phyloP scores from a whole-genome alignment of 64 coral and sea anemone species.

The Stylophora pistillata region DNA sequence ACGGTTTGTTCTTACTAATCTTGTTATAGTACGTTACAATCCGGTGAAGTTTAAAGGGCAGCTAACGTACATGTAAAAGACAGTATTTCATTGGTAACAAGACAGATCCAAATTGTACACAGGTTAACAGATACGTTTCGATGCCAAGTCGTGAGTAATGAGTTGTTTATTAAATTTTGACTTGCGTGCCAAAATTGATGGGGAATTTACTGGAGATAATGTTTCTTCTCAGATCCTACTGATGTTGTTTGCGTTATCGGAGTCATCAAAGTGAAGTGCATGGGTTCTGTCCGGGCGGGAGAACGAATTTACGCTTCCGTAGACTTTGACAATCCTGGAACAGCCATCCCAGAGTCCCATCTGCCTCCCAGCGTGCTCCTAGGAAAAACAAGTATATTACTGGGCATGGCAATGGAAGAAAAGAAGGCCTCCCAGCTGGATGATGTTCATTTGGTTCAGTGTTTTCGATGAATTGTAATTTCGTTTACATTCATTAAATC shows the following conservation, averaged over 20 bases:
- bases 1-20: background rate
- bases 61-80: no score
- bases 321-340: slow-evolving; percentile 63
- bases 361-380: slow-evolving; percentile 56
- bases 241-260: slow-evolving; percentile 91
- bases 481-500: no score
- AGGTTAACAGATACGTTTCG: no score
- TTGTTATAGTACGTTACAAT: no score
- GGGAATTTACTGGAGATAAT: background rate
- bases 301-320: slow-evolving; percentile 79
- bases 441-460: slow-evolving; percentile 63
- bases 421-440: slow-evolving; percentile 33
- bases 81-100: no score
- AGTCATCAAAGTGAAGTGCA: slow-evolving; percentile 65
- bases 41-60: no score
- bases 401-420: slow-evolving; percentile 86
- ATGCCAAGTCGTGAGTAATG: no score
- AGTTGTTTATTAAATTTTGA: no score
- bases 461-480: no score
- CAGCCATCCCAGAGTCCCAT: slow-evolving; percentile 86
- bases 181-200: background rate
- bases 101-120: no score
- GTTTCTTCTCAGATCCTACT: slow-evolving; percentile 30
- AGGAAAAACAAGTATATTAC: slow-evolving; percentile 30
- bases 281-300: slow-evolving; percentile 77